Evolutionary conservation across 2,113 vertebrate species (phyloP), one percentile per base, ranked within the genome.

Genomic region (Festucalex cinctus): DNA sequence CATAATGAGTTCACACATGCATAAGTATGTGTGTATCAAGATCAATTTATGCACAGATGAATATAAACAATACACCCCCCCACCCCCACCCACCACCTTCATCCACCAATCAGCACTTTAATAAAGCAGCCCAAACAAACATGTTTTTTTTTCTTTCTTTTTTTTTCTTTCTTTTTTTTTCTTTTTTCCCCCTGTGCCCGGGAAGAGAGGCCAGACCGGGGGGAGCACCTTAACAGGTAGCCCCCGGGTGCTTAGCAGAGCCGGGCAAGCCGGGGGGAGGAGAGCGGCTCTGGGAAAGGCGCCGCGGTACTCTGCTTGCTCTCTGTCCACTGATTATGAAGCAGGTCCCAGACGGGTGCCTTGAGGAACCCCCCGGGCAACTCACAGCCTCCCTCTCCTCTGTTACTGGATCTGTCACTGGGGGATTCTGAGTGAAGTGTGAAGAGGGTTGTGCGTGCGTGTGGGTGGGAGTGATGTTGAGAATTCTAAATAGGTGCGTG

Each of bases 301-400:
- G 71, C 81, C 87, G 75, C 86, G 84, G 86, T 85, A 83, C 85
- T 86, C 82, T 90, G 82, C 88, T 87, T 89, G 83, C 88, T 89
- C 82, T 88, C 86, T 89, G 88, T 90, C 89, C 88, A 86, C 88
- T 90, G 88, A 90, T 90, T 89, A 90, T 89, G 88, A 88, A 88
- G 87, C 88, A 86, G 86, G 89, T 90, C 89, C 89, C 89, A 90
- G 85, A 84, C 86, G 86, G 88, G 89, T 88, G 89, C 89, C 89
- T 90, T 88, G 73, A 88, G 89, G 89, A 89, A 85, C 86, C 86
- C 89, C 88, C 88, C 86, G 85, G 89, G 89, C 89, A 86, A 90
- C 88, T 88, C 82, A 86, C 86, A 86, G 86, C 83, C 85, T 90
- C 85, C 86, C 86, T 89, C 85, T 88, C 89, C 88, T 89, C 84